Evolutionary conservation across 2,797 vertebrate species (phyloP), one percentile per base, ranked within the genome.

Genomic region (Nannoperca obscura): DNA sequence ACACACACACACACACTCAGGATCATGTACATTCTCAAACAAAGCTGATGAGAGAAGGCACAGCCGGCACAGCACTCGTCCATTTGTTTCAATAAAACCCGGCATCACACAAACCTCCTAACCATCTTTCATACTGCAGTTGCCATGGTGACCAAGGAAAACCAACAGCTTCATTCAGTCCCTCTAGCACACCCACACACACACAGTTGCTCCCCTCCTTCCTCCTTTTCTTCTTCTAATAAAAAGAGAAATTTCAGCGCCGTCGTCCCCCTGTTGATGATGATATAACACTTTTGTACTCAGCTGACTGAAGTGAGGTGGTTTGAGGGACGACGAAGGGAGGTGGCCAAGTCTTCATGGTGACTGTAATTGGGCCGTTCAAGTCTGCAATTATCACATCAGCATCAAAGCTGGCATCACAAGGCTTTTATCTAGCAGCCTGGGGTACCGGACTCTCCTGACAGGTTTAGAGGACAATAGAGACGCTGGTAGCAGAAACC

Each of bases 91-190:
- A 88, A 85, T 88, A 66, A 83, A 72, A 59, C 32, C 58, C 14
- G 64, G 30, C 50, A 68, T 69, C 63, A 67, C 62, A 86, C 70
- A 75, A 86, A 80, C 73, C 88, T 69, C 76, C 49, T 30, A 67
- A 74, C 71, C 80, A 87, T 73, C 78, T 76, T 87, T 89, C 84
- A 74, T 78, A 34, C 55, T 78, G 83, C 85, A 67, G 93, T 94
- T 93, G 83, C 91, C 86, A 93, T 84, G 87, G 92, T 34, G 72
- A 94, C 92, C 64, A 69, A 86, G 86, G 82, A 80, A 87, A 83
- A 75, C 58, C 74, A 74, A 76, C 78, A 84, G 76, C 82, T 81
- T 82, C 77, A 87, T 81, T 91, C 85, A 81, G 71, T 71, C 65
- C 42, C 65, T 22, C 47, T 24, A 50, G 80, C 55, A 83, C 84